phyloP scores from a whole-genome alignment of 1,140 invertebrate species.

The Ruditapes philippinarum region DNA sequence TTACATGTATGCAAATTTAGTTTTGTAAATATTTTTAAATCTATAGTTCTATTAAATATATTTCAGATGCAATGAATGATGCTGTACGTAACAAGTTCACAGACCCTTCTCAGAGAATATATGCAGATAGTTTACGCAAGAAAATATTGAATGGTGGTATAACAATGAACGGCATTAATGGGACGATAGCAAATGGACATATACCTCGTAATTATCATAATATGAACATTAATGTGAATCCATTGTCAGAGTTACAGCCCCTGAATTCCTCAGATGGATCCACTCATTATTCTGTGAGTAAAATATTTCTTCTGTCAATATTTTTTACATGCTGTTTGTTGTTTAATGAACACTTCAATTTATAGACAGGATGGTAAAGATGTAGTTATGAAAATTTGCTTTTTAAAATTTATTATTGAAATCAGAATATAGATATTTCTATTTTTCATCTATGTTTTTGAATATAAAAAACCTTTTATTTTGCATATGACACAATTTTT shows the following conservation, averaged over 20 bases:
- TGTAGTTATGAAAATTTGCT: too few relatives aligned
- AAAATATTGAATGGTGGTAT: constrained; percentile 80
- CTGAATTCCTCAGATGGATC: constrained; percentile 42
- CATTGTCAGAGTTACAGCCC: constrained; percentile 77
- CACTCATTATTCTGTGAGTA: constrained; percentile 54
- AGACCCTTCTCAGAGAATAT: constrained; percentile 83
- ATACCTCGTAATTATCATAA: constrained; percentile 76
- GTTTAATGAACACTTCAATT: too few relatives aligned
- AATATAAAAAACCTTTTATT: too few relatives aligned
- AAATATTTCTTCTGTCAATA: background rate
- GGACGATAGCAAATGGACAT: constrained; percentile 76
- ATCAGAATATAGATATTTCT: too few relatives aligned
- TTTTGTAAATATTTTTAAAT: too few relatives aligned
- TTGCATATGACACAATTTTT: too few relatives aligned
- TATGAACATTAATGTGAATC: constrained; percentile 84
- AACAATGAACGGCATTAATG: constrained; percentile 75
- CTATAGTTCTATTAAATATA: too few relatives aligned
- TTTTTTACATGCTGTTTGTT: too few relatives aligned
- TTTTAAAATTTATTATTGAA: too few relatives aligned
- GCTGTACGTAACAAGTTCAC: constrained; percentile 80
- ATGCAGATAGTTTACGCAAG: constrained; percentile 79
- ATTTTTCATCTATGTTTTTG: too few relatives aligned
- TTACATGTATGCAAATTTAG: too few relatives aligned
- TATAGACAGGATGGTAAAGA: too few relatives aligned
- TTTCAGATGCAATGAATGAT: constrained; percentile 78